These are phyloP conservation scores for Halichoeres trimaculatus DNA, from an alignment of 2,113 vertebrate species.

Conservation along the genomic window DNA sequence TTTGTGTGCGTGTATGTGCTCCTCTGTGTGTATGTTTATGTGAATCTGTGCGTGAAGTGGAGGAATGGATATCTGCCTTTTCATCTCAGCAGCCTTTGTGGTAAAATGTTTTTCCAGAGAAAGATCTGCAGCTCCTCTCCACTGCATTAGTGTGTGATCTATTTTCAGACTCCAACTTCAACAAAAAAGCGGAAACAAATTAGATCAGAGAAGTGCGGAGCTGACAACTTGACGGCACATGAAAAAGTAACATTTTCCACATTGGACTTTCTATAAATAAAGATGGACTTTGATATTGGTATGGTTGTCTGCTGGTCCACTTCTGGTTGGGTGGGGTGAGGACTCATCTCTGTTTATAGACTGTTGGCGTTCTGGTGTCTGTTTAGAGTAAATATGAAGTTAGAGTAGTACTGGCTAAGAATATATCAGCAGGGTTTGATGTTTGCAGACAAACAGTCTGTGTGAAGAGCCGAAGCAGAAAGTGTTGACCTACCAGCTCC, in stretches of 20 bases:
- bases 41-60: background rate
- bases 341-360: no score
- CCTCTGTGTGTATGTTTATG: background rate
- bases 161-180: background rate
- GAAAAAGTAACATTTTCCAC: no score
- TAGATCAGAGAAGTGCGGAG: background rate
- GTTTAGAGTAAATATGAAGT: no score
- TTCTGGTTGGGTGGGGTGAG: background rate
- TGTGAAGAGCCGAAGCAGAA: no score
- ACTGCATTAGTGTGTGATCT: conserved; percentile 3
- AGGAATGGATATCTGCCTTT: conserved; percentile 3
- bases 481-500: no score
- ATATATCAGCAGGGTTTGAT: no score
- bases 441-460: no score
- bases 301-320: background rate
- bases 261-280: no score
- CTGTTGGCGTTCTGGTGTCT: no score
- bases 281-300: no score
- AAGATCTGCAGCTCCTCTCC: background rate
- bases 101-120: conserved; percentile 5
- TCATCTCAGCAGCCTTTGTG: conserved; percentile 1
- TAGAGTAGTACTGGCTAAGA: no score
- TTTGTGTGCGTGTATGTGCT: background rate
- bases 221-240: background rate
- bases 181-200: background rate